Conservation (phyloP, 2,888 invertebrate genomes). For the Ophonus ardosiacus region DNA sequence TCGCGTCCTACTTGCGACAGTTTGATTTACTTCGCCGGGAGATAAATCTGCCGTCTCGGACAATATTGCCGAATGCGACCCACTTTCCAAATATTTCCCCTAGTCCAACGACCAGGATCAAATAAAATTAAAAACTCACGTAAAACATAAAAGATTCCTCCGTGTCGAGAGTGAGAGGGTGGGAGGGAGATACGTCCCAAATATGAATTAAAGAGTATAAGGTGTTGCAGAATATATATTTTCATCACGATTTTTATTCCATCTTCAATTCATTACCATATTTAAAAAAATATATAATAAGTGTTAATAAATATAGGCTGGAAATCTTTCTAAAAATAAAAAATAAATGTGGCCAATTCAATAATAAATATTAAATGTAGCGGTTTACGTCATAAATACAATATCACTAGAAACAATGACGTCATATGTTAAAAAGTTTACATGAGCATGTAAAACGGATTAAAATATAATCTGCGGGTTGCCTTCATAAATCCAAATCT, state of each 20-base stretch:
- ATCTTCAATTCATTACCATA: not conserved
- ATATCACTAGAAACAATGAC: too few relatives aligned
- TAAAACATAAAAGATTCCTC: slow-evolving; percentile 9
- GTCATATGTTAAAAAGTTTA: too few relatives aligned
- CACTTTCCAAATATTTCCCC: slow-evolving; percentile 23
- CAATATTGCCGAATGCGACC: slow-evolving; percentile 46
- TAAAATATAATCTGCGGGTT: too few relatives aligned
- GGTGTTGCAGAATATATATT: not conserved
- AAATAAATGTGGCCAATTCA: too few relatives aligned
- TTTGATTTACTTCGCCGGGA: slow-evolving; percentile 48
- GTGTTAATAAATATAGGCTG: not conserved
- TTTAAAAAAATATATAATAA: not conserved
- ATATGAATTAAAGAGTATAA: not conserved
- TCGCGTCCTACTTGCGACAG: slow-evolving; percentile 37
- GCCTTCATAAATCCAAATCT: too few relatives aligned
- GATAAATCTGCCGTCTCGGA: slow-evolving; percentile 46
- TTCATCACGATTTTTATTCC: not conserved
- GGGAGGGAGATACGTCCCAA: not conserved
- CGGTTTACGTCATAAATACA: too few relatives aligned
- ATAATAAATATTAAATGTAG: too few relatives aligned
- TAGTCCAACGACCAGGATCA: slow-evolving; percentile 1
- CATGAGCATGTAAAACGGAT: too few relatives aligned
- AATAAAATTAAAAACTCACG: slow-evolving; percentile 50
- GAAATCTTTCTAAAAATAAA: too few relatives aligned
- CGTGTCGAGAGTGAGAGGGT: not conserved